These are phyloP conservation scores for Homalodisca vitripennis DNA, from an alignment of 1,140 invertebrate species.

Conservation along the genomic window DNA sequence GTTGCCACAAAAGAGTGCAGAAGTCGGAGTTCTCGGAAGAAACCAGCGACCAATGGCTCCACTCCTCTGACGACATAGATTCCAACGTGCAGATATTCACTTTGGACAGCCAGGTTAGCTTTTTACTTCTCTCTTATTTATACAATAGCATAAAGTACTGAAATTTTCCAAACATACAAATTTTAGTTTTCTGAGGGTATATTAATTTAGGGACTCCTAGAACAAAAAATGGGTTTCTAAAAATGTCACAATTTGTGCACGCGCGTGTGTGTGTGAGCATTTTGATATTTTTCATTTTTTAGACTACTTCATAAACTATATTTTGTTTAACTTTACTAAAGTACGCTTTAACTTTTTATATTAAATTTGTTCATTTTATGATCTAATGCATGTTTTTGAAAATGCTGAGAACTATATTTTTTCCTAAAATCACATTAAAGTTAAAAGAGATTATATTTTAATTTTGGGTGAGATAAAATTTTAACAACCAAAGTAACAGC, in stretches of 20 bases:
- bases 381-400: too few relatives aligned
- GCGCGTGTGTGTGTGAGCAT: neutral
- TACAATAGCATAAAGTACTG: neutral
- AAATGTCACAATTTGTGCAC: neutral
- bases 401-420: too few relatives aligned
- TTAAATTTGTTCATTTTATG: too few relatives aligned
- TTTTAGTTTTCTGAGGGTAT: neutral
- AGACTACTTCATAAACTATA: neutral
- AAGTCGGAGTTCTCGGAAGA: conserved; percentile 19
- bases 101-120: conserved; percentile 24
- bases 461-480: too few relatives aligned
- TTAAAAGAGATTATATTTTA: too few relatives aligned
- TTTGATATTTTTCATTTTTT: neutral
- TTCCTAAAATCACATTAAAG: too few relatives aligned
- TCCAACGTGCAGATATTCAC: conserved; percentile 30
- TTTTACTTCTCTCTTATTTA: neutral
- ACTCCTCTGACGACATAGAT: neutral
- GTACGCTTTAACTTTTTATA: too few relatives aligned
- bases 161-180: neutral
- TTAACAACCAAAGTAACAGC: too few relatives aligned
- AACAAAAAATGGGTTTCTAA: neutral
- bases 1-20: conserved; percentile 51
- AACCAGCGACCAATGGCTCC: conserved; percentile 9
- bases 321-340: too few relatives aligned
- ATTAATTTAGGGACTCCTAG: neutral